Evolutionary conservation across 53 echinoderm and acorn worm genomes (phyloP), one percentile per base, ranked within the genome.

Genomic region (Astropecten irregularis): DNA sequence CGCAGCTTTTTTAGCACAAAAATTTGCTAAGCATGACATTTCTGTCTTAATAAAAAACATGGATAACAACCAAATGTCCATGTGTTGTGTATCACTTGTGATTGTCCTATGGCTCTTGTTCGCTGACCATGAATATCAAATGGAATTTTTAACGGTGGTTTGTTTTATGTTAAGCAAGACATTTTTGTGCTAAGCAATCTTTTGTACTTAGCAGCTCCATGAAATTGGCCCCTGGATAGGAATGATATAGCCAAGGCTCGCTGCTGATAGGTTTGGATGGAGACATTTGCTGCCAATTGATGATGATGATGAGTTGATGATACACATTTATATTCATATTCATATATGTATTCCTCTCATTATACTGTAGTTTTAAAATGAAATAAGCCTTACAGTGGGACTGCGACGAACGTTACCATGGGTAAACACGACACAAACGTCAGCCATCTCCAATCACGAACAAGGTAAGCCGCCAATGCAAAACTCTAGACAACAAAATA

Each of bases 391-490:
- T 69, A 95, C 95, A 85, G 88, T 49, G 82, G 88, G 18, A 88
- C 56, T n/a, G 85, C 46, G 23, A 93, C 23, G 25, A 77, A 76
- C 0, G 67, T 82, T 40, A 85, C 33, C 22, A 74, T 64, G 2
- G 89, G 90, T 4, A 95, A 18, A 59, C 86, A 86, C 1, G 82
- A 73, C 13, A 65, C 86, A 28, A 91, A 33, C 19, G 81, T 81
- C 6, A 95, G 58, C 28, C 85, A 67, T 31, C 95, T 85, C 95
- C 95, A 95, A 57, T 88, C 86, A 40, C 89, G 76, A 0, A 89
- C 74, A 42, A 77, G 83, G 51, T 86, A 90, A 0, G 95, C 95
- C 54, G 89, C 57, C 13, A 67, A 22, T 47, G 92, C 89, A 73
- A 83, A 87, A 9, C 42, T 32, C 95, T 95, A 81, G 4, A 62